phyloP scores from a whole-genome alignment of 2,113 vertebrate species.

The Lasiurus borealis region DNA sequence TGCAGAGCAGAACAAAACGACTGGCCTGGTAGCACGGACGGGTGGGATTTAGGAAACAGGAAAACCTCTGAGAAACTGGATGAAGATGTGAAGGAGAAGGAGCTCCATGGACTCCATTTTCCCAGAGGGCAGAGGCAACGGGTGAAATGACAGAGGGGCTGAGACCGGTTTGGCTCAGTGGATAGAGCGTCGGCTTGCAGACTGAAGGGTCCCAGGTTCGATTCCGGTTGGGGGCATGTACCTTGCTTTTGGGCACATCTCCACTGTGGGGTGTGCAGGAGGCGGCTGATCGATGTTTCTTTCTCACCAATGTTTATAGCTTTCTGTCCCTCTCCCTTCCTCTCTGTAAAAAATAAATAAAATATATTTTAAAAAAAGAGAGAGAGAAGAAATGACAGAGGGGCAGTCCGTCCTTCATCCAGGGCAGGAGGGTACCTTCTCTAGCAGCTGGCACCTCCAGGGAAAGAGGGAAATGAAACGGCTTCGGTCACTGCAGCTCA shows the following conservation, averaged over 20 bases:
- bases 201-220: too few relatives aligned
- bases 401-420: neutral
- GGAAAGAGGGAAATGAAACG: neutral
- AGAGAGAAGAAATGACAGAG: neutral
- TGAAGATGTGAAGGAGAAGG: neutral
- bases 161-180: too few relatives aligned
- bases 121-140: neutral
- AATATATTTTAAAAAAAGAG: too few relatives aligned
- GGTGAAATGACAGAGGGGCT: neutral
- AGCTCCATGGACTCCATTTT: neutral
- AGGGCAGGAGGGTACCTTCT: neutral
- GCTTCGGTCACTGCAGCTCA: neutral
- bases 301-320: too few relatives aligned
- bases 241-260: too few relatives aligned
- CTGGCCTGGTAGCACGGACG: too few relatives aligned
- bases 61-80: neutral
- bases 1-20: neutral
- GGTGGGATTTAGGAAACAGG: neutral
- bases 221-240: too few relatives aligned
- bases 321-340: too few relatives aligned
- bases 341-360: too few relatives aligned
- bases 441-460: neutral
- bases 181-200: too few relatives aligned
- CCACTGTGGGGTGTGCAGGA: too few relatives aligned
- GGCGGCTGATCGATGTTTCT: too few relatives aligned